Percentiles rank a stretch among this genome's conserved stretches.
Conservation (phyloP, 1,140 invertebrate species). For the Lepidurus packardi region DNA sequence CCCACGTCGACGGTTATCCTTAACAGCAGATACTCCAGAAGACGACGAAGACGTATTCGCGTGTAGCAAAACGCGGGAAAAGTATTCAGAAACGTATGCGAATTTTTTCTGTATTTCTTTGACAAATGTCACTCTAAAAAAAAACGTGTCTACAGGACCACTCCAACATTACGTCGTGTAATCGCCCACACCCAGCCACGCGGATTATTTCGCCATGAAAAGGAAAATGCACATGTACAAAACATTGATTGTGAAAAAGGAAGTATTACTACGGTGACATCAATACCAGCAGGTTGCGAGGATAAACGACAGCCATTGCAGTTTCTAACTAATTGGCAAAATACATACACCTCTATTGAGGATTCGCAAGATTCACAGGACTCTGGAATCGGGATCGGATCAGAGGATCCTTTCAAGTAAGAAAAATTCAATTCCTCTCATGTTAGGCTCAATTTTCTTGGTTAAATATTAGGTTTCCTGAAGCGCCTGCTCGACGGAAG, state of each 20-base stretch:
- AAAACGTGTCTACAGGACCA: neutral
- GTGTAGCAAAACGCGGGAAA: neutral
- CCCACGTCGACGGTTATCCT: constrained; percentile 1
- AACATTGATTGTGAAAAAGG: neutral
- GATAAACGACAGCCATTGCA: neutral
- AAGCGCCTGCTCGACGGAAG: neutral
- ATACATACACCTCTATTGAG: neutral
- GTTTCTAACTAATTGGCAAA: constrained; percentile 5
- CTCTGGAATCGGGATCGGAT: neutral
- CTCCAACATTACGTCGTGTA: constrained; percentile 7
- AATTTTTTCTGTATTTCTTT: neutral
- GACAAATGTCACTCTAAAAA: neutral
- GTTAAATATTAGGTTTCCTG: neutral
- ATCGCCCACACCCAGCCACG: neutral
- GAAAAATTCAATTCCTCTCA: neutral
- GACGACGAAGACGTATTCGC: neutral
- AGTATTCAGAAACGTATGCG: neutral
- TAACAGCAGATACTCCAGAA: neutral
- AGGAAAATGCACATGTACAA: neutral
- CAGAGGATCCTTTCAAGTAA: constrained; percentile 3
- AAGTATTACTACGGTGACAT: neutral
- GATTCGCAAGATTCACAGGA: constrained; percentile 10
- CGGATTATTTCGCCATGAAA: neutral
- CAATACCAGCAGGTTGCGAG: neutral
- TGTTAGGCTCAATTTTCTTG: neutral